Conservation (phyloP, 2,888 invertebrate species). For the Buathra laborator region DNA sequence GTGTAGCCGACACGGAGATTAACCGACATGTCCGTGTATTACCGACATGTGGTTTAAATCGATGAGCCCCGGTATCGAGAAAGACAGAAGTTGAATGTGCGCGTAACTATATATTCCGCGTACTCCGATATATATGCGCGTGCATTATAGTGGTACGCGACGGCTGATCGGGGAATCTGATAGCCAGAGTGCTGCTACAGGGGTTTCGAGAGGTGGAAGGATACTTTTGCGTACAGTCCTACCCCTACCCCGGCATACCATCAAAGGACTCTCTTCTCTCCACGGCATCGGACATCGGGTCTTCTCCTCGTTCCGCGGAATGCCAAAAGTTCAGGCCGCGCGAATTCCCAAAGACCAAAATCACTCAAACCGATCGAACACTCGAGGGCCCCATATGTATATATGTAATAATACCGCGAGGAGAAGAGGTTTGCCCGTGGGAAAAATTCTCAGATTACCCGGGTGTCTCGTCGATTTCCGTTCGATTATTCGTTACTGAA, state of each 20-base stretch:
- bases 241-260: constrained; percentile 66
- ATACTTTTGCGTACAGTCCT: constrained; percentile 55
- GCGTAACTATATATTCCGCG: constrained; percentile 8
- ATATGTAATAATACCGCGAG: neutral
- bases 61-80: constrained; percentile 43
- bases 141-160: constrained; percentile 24
- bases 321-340: constrained; percentile 72
- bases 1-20: neutral
- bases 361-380: constrained; percentile 82
- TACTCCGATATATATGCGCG: constrained; percentile 17
- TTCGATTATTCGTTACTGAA: constrained; percentile 34
- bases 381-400: neutral
- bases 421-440: constrained; percentile 72
- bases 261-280: constrained; percentile 37
- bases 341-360: constrained; percentile 78
- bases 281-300: neutral
- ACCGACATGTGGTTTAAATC: constrained; percentile 24
- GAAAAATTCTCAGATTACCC: constrained; percentile 72
- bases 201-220: constrained; percentile 44
- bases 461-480: constrained; percentile 24
- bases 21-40: too few species aligned
- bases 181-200: constrained; percentile 65
- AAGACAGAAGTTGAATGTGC: constrained; percentile 24
- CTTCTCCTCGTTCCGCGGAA: constrained; percentile 70
- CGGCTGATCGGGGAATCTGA: constrained; percentile 66